These are phyloP conservation scores for Gobio occitaniae DNA, from an alignment of 2,797 vertebrate genomes.

Conservation along the genomic window DNA sequence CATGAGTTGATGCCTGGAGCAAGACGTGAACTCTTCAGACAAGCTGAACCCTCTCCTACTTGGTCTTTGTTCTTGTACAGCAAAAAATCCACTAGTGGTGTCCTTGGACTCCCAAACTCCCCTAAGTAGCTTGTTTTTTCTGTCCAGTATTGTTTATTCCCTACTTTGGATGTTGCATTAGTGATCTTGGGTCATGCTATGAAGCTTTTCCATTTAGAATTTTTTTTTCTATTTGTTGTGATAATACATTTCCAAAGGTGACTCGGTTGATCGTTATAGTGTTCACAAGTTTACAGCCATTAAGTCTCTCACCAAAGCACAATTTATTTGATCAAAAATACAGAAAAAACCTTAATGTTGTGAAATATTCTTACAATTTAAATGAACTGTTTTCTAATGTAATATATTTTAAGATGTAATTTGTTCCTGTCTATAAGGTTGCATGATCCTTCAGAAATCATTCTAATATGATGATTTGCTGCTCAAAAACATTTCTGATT, in stretches of 20 bases:
- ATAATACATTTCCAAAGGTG: background rate
- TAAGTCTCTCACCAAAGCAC: background rate
- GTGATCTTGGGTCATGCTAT: background rate
- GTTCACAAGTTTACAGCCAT: background rate
- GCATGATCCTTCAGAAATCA: background rate
- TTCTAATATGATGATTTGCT: background rate
- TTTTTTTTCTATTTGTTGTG: background rate
- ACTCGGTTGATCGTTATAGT: background rate
- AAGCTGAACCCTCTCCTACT: slow-evolving; percentile 5
- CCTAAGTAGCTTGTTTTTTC: slow-evolving; percentile 21
- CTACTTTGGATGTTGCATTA: background rate
- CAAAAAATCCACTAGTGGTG: background rate
- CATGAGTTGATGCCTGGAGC: slow-evolving; percentile 6
- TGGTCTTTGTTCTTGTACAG: background rate
- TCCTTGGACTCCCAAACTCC: slow-evolving; percentile 24
- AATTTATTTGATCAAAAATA: background rate
- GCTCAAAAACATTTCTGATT: background rate
- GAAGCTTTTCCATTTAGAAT: background rate
- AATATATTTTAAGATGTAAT: background rate
- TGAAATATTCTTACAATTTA: background rate
- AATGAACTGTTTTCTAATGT: background rate
- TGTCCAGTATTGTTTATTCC: background rate
- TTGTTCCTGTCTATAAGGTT: background rate
- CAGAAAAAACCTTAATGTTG: background rate
- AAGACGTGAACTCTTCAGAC: slow-evolving; percentile 21